Percentiles rank a stretch among this genome's conserved stretches.
Conservation (phyloP, 2,888 invertebrate species). For the Margaritifera margaritifera region DNA sequence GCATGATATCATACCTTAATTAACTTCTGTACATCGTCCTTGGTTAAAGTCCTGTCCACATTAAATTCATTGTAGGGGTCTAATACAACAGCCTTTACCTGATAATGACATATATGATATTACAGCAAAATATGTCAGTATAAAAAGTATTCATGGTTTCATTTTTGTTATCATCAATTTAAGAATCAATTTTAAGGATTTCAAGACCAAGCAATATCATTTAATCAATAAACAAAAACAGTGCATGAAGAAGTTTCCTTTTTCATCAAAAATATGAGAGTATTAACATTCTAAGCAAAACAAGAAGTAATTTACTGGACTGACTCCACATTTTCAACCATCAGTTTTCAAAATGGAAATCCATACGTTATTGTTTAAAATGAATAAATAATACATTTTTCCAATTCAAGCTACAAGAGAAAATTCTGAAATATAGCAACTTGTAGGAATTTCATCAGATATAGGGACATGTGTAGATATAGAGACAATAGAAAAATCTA, state of each 20-base stretch:
- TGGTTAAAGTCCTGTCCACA: constrained; percentile 73
- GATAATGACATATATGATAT: constrained; percentile 11
- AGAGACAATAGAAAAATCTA: too few species aligned
- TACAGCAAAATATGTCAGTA: not conserved
- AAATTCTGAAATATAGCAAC: too few species aligned
- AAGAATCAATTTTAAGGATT: not conserved
- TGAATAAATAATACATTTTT: too few species aligned
- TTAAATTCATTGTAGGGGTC: constrained; percentile 73
- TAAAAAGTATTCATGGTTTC: not conserved
- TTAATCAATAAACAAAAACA: not conserved
- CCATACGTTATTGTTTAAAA: too few species aligned
- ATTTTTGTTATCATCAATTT: not conserved
- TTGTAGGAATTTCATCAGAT: too few species aligned
- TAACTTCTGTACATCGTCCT: constrained; percentile 73
- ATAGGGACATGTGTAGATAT: too few species aligned
- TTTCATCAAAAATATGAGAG: too few species aligned
- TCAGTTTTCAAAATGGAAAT: too few species aligned
- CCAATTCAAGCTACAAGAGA: too few species aligned
- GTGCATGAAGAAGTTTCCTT: not conserved
- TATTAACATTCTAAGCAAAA: too few species aligned
- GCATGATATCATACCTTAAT: constrained; percentile 61
- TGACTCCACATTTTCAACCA: too few species aligned
- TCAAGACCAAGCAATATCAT: not conserved
- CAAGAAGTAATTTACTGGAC: too few species aligned
- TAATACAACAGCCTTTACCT: constrained; percentile 73